These are phyloP conservation scores for Melanotaenia trifasciata DNA, from an alignment of 2,797 vertebrate genomes.

Conservation along the genomic window DNA sequence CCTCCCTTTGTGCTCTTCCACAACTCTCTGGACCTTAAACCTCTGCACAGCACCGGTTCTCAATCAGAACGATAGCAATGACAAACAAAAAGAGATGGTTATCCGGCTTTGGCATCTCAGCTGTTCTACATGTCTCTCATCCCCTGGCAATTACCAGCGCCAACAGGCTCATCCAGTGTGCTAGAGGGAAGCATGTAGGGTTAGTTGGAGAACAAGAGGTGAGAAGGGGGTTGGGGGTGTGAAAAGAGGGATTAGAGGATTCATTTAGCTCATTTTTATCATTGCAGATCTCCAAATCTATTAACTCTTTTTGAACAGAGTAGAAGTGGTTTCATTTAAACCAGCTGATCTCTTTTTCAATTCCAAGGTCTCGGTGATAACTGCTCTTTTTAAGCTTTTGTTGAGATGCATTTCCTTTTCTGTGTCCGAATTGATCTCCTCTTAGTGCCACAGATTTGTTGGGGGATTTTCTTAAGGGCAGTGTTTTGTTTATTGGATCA, in stretches of 20 bases:
- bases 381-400: conserved; percentile 23
- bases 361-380: conserved; percentile 16
- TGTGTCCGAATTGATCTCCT: conserved; percentile 38
- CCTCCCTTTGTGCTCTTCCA: conserved; percentile 27
- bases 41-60: conserved; percentile 17
- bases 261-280: conserved; percentile 51
- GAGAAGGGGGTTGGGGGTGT: conserved; percentile 57
- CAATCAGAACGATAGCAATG: conserved; percentile 45
- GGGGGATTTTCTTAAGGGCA: conserved; percentile 45
- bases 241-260: conserved; percentile 68
- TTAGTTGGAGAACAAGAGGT: conserved; percentile 49
- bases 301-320: conserved; percentile 24
- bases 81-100: conserved; percentile 56
- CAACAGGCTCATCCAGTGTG: conserved; percentile 58
- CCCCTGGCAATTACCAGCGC: conserved; percentile 68
- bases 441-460: conserved; percentile 30
- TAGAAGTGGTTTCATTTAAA: conserved; percentile 30
- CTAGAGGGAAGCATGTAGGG: conserved; percentile 40
- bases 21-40: conserved; percentile 30
- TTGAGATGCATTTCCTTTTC: conserved; percentile 18
- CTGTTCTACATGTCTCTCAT: conserved; percentile 70
- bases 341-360: conserved; percentile 17
- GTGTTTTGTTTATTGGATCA: conserved; percentile 50
- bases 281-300: conserved; percentile 46
- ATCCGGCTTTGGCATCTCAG: conserved; percentile 59